Evolutionary conservation across 2,888 invertebrate species (phyloP), one percentile per base, ranked within the genome.

Genomic region (Heliconius sara): DNA sequence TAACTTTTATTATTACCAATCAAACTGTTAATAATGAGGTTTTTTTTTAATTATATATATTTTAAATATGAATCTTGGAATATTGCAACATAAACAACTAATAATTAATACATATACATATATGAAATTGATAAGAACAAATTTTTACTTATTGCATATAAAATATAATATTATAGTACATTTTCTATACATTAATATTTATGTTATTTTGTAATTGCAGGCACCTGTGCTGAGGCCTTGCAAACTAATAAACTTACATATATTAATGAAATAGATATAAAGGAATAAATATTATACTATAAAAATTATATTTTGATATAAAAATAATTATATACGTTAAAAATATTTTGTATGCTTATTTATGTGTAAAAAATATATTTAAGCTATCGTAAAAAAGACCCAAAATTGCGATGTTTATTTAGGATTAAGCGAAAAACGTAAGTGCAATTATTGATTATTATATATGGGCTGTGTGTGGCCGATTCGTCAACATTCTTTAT

Each of bases 391-490:
- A 67, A 19, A 57, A 74, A 79, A 79, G 34, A 63, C 30, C 79
- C 65, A 70, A 75, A 76, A 70, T 75, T 78, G 22, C 43, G 47
- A 76, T 52, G 52, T 79, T 76, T 68, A 65, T 73, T 39, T 76
- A 76, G 63, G 57, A 47, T 30, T 79, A 80, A 71, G 52, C 16
- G 25, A 66, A 68, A 67, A 71, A 71, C 34, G 30, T 77, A 60
- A 74, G 77, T 77, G 79, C 65, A 73, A 77, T 77, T 71, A 70
- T 34, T 34, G 60, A 73, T 57, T 34, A 65, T 16, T 80, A 34
- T 71, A 71, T 60, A 70, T 79, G 63, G 79, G 77, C 75, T 80
- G 79, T 79, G 76, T 81, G 71, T 66, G 70, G 60, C 65, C 63
- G 25, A 39, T 63, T 74, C 39, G n/a, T 43, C 39, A 74, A 63